phyloP scores from a whole-genome alignment of 2,113 vertebrate genomes.

The Cyanoderma ruficeps region DNA sequence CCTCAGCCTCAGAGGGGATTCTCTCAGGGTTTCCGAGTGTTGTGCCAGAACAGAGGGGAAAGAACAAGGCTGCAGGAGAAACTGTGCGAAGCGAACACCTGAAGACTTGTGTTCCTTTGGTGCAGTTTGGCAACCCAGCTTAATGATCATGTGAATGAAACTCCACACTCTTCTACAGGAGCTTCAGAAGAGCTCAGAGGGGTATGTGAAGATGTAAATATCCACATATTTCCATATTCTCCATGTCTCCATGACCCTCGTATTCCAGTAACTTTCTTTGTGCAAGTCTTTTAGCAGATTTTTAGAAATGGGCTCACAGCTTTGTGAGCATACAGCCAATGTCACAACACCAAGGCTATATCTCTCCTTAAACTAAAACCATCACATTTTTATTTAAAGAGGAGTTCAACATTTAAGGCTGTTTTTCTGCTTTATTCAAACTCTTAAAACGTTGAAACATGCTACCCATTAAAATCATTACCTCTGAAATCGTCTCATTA shows the following conservation, averaged over 20 bases:
- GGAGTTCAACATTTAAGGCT: background rate
- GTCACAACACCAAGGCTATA: background rate
- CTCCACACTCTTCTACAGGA: background rate
- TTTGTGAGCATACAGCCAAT: background rate
- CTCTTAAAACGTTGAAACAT: background rate
- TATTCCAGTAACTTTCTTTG: background rate
- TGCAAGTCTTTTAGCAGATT: background rate
- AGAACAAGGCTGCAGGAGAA: background rate
- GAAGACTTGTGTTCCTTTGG: accelerated
- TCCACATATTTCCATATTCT: accelerated
- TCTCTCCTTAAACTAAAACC: background rate
- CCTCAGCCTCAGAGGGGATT: background rate
- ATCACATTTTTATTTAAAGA: background rate
- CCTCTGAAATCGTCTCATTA: background rate
- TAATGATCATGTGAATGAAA: background rate
- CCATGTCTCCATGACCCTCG: background rate
- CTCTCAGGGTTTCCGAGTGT: background rate
- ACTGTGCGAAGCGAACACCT: background rate
- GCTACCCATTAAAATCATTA: background rate
- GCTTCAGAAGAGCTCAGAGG: background rate
- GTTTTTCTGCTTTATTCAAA: background rate
- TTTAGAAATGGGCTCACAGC: background rate
- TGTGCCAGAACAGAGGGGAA: accelerated
- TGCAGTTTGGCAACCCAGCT: background rate
- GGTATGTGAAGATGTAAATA: background rate